Evolutionary conservation across 2,113 vertebrate species (phyloP).

Genomic region (Otus sunia): DNA sequence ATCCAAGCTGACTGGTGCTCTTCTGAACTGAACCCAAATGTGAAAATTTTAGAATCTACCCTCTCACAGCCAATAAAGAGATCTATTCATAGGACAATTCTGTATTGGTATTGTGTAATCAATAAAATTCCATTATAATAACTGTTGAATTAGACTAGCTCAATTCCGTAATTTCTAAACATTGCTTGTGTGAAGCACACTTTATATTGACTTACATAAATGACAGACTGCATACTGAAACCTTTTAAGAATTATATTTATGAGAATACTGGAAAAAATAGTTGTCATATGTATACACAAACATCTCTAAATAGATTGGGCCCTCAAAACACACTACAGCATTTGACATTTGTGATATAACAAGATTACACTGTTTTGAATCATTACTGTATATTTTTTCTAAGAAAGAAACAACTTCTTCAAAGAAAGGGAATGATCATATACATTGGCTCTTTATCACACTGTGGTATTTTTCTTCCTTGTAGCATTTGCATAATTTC

Average conservation of each 20-base stretch:
- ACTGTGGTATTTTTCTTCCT: background rate
- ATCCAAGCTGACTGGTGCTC: background rate
- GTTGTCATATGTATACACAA: background rate
- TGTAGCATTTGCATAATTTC: background rate
- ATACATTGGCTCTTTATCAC: background rate
- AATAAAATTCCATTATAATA: background rate
- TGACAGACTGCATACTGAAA: conserved; percentile 11
- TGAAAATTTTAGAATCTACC: background rate
- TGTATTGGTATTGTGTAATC: background rate
- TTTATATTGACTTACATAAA: conserved; percentile 18
- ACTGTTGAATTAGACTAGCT: background rate
- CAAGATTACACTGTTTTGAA: background rate
- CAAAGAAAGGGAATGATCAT: background rate
- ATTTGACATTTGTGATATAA: background rate
- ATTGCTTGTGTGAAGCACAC: background rate
- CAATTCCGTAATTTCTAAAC: background rate
- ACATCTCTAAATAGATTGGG: background rate
- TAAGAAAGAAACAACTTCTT: background rate
- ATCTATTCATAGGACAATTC: background rate
- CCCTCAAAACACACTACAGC: background rate
- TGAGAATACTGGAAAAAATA: background rate
- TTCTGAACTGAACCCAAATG: background rate
- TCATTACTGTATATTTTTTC: background rate
- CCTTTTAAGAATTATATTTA: background rate
- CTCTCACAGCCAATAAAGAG: background rate